Conservation (phyloP, 2,797 vertebrate genomes). For the Varecia variegata region DNA sequence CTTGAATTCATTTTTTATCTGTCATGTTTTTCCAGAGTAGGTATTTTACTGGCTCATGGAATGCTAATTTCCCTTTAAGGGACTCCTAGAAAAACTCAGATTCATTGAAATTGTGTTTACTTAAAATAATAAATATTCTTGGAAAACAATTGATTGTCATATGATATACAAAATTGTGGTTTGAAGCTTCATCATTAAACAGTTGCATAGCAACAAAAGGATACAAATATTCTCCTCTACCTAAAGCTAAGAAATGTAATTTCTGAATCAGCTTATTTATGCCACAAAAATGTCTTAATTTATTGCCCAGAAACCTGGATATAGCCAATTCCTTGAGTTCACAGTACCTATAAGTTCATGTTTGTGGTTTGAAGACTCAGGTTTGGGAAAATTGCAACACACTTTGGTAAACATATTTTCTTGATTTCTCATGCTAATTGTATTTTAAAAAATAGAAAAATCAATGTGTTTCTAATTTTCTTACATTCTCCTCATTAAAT, state of each 20-base stretch:
- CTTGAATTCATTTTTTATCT: slow-evolving; percentile 81
- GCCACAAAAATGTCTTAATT: slow-evolving; percentile 75
- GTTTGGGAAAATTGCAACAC: slow-evolving; percentile 41
- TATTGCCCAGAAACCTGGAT: slow-evolving; percentile 58
- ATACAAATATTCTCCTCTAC: slow-evolving; percentile 83
- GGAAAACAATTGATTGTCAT: slow-evolving; percentile 89
- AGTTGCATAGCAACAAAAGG: slow-evolving; percentile 92
- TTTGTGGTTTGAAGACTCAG: slow-evolving; percentile 50
- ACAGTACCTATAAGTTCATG: slow-evolving; percentile 36
- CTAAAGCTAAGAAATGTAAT: slow-evolving; percentile 77
- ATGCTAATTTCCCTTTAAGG: slow-evolving; percentile 78
- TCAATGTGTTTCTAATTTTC: slow-evolving; percentile 42
- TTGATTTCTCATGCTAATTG: slow-evolving; percentile 15
- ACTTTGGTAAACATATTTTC: slow-evolving; percentile 35
- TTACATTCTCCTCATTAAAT: slow-evolving; percentile 37
- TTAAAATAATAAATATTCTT: slow-evolving; percentile 87
- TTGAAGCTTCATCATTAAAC: slow-evolving; percentile 83
- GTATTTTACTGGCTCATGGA: slow-evolving; percentile 80
- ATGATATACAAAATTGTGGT: slow-evolving; percentile 77
- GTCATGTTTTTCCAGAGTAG: slow-evolving; percentile 76
- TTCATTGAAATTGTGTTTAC: slow-evolving; percentile 78
- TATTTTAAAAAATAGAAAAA: slow-evolving; percentile 13
- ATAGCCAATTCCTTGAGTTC: slow-evolving; percentile 52
- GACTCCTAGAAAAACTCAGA: slow-evolving; percentile 76
- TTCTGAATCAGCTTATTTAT: slow-evolving; percentile 71